phyloP scores from a whole-genome alignment of 2,113 vertebrate genomes.

The Paracanthobrama guichenoti region DNA sequence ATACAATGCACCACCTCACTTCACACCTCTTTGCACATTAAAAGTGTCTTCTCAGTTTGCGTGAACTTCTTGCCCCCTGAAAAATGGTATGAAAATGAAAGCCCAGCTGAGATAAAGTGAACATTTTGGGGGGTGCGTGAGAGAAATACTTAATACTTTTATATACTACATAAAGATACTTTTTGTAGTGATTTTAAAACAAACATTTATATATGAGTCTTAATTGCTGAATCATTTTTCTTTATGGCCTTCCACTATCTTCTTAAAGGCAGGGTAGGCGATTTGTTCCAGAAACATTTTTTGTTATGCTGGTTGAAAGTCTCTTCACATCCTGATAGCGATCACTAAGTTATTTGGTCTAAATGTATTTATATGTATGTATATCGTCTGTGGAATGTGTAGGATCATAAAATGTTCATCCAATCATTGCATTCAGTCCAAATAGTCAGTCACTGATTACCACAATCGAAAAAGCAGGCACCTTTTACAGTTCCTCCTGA shows the following conservation, averaged over 20 bases:
- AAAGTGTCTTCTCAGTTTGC: conserved; percentile 10
- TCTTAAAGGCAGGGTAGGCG: too few species aligned
- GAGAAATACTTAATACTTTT: not conserved
- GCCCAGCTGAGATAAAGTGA: not conserved
- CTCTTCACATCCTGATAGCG: too few species aligned
- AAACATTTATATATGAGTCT: not conserved
- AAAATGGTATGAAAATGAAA: conserved; percentile 7
- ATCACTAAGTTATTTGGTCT: too few species aligned
- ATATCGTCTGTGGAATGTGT: too few species aligned
- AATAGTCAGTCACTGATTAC: too few species aligned
- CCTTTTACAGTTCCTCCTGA: too few species aligned
- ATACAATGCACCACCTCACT: conserved; percentile 1
- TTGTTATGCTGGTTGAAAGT: too few species aligned
- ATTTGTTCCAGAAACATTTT: too few species aligned
- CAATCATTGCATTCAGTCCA: too few species aligned
- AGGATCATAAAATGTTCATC: too few species aligned
- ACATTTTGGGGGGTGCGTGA: not conserved
- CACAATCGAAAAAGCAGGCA: too few species aligned
- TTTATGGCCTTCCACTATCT: not conserved
- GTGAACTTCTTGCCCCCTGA: not conserved
- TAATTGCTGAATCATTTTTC: not conserved
- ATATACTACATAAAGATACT: not conserved
- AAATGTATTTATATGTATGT: too few species aligned
- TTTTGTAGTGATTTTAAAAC: not conserved
- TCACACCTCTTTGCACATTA: conserved; percentile 35